Base-by-base conservation (phyloP, 2,797 vertebrate species). In the Cryptoprocta ferox region DNA sequence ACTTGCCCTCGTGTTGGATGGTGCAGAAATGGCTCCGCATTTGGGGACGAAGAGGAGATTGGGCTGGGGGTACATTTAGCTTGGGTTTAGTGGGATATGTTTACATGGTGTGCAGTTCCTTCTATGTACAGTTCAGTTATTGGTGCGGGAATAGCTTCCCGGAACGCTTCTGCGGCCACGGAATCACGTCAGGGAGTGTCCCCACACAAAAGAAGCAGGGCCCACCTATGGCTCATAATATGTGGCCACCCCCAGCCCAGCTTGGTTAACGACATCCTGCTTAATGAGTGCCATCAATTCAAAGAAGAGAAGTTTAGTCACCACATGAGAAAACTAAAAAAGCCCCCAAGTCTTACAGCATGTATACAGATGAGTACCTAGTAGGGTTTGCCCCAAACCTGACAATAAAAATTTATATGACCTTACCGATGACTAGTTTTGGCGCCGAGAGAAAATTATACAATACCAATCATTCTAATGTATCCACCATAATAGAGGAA, bases 1-100 rank as follows among this genome's bases (percentile, higher is more conserved):
- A 12, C 28, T 53, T 37, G 18, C 35, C 28, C 32, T 30, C 2
- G 0, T n/a, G 53, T 19, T 48, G 16, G 35, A 5, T 75, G 15
- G 30, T 2, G 2, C 48, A 42, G 16, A 16, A 0, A 0, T 14
- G 63, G 24, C 19, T 5, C 3, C 18, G 65, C 26, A 21, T 71
- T 50, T 28, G 21, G 28, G 16, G 21, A 18, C 6, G 3, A 48
- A 30, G 6, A 30, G 32, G 32, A 39, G 32, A 65, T 8, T 65
- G 76, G 71, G 24, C 24, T 73, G 21, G 63, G 30, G n/a, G 10
- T 32, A 21, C 16, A 0, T 30, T 90, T 63, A 21, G 65, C 48
- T 75, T 32, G 39, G 50, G 53, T 12, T 66, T 65, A 71, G 12
- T 79, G 18, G 35, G 39, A 19, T 86, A 1, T 56, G 2, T 66